Evolutionary conservation across 2,888 invertebrate species (phyloP).

Genomic region (Heliconius charithonia): DNA sequence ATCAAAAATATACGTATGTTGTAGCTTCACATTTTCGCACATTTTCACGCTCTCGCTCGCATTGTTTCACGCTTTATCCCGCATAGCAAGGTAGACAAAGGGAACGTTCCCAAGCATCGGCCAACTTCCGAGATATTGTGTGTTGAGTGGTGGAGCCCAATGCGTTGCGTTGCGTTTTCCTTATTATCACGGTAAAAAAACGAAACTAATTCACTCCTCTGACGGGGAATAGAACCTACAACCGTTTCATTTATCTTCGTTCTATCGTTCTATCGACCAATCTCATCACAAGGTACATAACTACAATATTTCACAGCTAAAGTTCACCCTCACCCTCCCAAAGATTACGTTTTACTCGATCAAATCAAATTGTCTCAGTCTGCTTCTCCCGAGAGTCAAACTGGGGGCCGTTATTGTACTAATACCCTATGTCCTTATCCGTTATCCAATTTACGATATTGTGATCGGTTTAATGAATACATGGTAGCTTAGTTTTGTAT

Average conservation of each 20-base stretch:
- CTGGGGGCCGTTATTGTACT: constrained; percentile 43
- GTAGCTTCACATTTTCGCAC: not conserved
- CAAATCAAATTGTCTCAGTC: constrained; percentile 61
- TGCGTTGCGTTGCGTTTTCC: not conserved
- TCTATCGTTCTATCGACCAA: not conserved
- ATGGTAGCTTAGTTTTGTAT: not conserved
- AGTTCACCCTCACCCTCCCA: constrained; percentile 41
- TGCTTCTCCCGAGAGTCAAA: constrained; percentile 54
- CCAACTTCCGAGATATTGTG: too few species aligned
- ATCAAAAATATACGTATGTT: not conserved
- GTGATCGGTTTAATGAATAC: constrained; percentile 27
- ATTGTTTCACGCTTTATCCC: not conserved
- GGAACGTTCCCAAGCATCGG: not conserved
- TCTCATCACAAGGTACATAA: not conserved
- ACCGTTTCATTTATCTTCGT: not conserved
- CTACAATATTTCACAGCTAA: constrained; percentile 12
- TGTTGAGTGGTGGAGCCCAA: not conserved
- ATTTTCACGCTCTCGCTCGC: not conserved
- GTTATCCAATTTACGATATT: constrained; percentile 35
- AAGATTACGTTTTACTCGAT: constrained; percentile 53
- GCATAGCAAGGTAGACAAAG: not conserved
- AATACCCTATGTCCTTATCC: constrained; percentile 32
- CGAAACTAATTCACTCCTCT: not conserved
- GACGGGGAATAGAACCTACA: not conserved
- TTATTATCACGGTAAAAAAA: not conserved